These are phyloP conservation scores for Pseudococcus jackbeardsleyi DNA, from an alignment of 2,888 invertebrate species.

Conservation along the genomic window DNA sequence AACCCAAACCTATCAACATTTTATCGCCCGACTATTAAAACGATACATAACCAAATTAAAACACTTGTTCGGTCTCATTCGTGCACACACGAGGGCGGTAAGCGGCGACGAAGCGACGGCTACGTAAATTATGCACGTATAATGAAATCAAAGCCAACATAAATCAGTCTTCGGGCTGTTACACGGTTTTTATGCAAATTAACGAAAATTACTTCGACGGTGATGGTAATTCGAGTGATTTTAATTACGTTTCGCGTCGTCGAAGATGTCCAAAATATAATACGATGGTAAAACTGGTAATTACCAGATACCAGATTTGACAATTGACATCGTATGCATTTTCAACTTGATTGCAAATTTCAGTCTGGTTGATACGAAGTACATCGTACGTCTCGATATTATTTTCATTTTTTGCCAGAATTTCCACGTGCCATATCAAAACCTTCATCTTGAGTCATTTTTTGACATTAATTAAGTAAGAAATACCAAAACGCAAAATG, in stretches of 20 bases:
- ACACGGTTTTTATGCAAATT: conserved; percentile 22
- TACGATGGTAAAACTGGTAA: not conserved
- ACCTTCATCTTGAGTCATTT: too few species aligned
- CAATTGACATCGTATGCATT: too few species aligned
- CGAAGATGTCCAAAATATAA: not conserved
- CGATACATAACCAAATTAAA: not conserved
- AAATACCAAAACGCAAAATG: too few species aligned
- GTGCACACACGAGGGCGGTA: too few species aligned
- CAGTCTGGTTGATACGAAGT: too few species aligned
- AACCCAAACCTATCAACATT: conserved; percentile 3
- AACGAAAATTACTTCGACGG: not conserved
- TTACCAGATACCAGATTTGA: too few species aligned
- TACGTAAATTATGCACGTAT: not conserved
- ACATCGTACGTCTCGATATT: too few species aligned
- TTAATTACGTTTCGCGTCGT: conserved; percentile 1
- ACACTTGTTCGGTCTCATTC: not conserved
- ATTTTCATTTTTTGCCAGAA: too few species aligned
- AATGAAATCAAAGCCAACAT: not conserved
- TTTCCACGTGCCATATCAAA: too few species aligned
- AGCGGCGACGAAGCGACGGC: too few species aligned
- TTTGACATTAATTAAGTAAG: too few species aligned
- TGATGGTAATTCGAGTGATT: not conserved
- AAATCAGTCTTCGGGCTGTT: conserved; percentile 23
- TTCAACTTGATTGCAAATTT: too few species aligned
- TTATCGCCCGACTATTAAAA: not conserved